Base-by-base conservation (phyloP, 2,113 vertebrate genomes). In the Aegithalos caudatus region DNA sequence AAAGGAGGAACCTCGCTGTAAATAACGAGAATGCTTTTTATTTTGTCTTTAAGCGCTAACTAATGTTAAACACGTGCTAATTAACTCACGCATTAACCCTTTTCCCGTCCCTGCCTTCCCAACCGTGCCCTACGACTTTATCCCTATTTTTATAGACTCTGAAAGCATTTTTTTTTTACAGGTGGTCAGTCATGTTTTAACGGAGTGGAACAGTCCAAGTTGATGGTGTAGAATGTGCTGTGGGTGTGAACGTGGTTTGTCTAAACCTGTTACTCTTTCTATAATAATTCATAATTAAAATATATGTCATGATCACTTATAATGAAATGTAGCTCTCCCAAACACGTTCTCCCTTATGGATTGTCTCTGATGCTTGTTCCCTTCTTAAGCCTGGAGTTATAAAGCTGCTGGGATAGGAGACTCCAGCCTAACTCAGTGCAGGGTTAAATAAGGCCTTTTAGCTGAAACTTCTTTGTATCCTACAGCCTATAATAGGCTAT, bases 391-490 rank as follows among this genome's bases (percentile, higher is more conserved):
- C 70, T 85, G 76, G 27, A 81, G 51, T 90, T 78, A 28, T 9
- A 40, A 62, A 77, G 72, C 69, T 74, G 58, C 64, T 80, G 19
- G n/a, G 42, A 33, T 11, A 29, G 61, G 60, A n/a, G 51, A 28
- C 18, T 65, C 62, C 62, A 73, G 54, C 38, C 21, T 29, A 76
- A 73, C 45, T 33, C 65, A 45, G 48, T 19, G 18, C n/a, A n/a
- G n/a, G 35, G 38, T 94, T 95, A 82, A 37, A 3, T 79, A 31
- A 94, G 53, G 62, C 56, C 77, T 94, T 92, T n/a, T 65, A 82
- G 92, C 74, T 92, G 58, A 88, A 88, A 69, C 1, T 9, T 65
- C 78, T 96, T 94, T 88, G 81, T 95, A 51, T 93, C 78, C 56
- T 47, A 29, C 71, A 83, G 51, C 54, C 79, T 86, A 95, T 89